Percentiles rank a stretch among this genome's conserved stretches.
These are phyloP conservation scores for Dasypogon diadema DNA, from an alignment of 2,888 invertebrate species.

Conservation along the genomic window DNA sequence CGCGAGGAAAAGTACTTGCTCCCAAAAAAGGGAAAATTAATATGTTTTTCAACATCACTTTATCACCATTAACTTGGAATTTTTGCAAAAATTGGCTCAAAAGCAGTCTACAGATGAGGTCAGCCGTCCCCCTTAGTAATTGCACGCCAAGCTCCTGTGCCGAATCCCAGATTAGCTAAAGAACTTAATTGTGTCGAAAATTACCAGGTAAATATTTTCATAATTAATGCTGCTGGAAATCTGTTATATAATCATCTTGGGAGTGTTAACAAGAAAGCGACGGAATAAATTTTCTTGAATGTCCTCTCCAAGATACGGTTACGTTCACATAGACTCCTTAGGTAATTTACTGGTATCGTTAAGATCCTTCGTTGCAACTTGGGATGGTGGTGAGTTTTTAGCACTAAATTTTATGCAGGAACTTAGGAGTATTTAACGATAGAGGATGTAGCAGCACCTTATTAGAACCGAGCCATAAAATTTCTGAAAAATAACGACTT, in stretches of 20 bases:
- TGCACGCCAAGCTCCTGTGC: background rate
- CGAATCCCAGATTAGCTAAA: constrained; percentile 18
- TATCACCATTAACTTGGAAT: background rate
- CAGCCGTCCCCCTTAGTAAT: constrained; percentile 3
- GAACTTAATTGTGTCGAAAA: constrained; percentile 28
- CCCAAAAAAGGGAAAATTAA: constrained; percentile 1
- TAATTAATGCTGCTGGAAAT: constrained; percentile 31
- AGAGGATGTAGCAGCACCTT: too few species aligned
- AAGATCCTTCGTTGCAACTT: constrained; percentile 12
- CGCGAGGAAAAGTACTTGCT: background rate
- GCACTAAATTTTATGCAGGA: constrained; percentile 8
- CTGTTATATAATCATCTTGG: constrained; percentile 21
- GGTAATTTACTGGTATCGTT: constrained; percentile 23
- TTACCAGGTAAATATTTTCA: constrained; percentile 40
- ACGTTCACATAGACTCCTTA: background rate
- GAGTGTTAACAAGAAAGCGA: constrained; percentile 32
- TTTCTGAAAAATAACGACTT: too few species aligned
- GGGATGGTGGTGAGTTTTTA: too few species aligned
- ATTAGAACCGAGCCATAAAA: too few species aligned
- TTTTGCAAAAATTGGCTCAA: background rate
- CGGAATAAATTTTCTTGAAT: constrained; percentile 28
- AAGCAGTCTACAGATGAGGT: background rate
- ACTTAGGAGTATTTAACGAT: too few species aligned
- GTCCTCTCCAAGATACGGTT: constrained; percentile 14
- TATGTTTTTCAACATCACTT: constrained; percentile 15